These are phyloP conservation scores for Lissocephala sabroskyi DNA, from an alignment of 2,888 invertebrate species.

Conservation along the genomic window DNA sequence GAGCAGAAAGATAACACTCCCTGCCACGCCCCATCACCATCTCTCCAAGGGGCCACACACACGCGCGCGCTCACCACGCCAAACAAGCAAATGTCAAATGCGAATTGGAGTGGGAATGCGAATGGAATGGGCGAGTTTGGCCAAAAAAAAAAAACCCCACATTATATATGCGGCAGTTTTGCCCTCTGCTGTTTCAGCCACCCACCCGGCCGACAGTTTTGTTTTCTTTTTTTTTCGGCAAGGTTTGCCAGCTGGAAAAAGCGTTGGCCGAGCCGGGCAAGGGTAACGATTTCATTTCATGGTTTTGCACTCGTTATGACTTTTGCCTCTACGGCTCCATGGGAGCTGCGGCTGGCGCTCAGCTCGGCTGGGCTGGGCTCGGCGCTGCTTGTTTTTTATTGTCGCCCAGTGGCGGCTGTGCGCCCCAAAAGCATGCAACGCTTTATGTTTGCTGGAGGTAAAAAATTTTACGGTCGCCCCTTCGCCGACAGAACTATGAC, in stretches of 20 bases:
- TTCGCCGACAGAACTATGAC: slow-evolving; percentile 8
- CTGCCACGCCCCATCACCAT: no score
- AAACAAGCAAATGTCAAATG: slow-evolving; percentile 50
- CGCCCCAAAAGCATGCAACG: slow-evolving; percentile 56
- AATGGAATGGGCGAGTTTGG: neutral
- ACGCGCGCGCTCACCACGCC: slow-evolving; percentile 20
- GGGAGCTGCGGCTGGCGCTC: neutral
- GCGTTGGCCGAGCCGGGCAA: slow-evolving; percentile 4
- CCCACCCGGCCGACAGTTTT: neutral
- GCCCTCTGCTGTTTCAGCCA: slow-evolving; percentile 1
- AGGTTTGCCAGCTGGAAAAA: slow-evolving; percentile 31
- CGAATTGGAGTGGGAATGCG: slow-evolving; percentile 22
- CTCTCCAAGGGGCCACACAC: slow-evolving; percentile 44
- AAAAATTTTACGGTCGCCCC: slow-evolving; percentile 6
- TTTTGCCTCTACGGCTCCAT: slow-evolving; percentile 34
- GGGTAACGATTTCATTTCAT: slow-evolving; percentile 64
- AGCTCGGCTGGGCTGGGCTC: neutral
- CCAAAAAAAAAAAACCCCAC: slow-evolving; percentile 11
- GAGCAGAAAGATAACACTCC: slow-evolving; percentile 21
- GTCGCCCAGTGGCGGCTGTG: slow-evolving; percentile 48
- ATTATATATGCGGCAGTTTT: slow-evolving; percentile 25
- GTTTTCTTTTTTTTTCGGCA: slow-evolving; percentile 15
- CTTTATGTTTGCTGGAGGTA: slow-evolving; percentile 56
- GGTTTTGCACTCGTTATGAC: slow-evolving; percentile 65
- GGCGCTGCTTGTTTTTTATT: slow-evolving; percentile 47